A percentile compares a stretch with the other conserved stretches of the same genome.
phyloP scores from a whole-genome alignment of 2,888 invertebrate species.

The Aelia acuminata region DNA sequence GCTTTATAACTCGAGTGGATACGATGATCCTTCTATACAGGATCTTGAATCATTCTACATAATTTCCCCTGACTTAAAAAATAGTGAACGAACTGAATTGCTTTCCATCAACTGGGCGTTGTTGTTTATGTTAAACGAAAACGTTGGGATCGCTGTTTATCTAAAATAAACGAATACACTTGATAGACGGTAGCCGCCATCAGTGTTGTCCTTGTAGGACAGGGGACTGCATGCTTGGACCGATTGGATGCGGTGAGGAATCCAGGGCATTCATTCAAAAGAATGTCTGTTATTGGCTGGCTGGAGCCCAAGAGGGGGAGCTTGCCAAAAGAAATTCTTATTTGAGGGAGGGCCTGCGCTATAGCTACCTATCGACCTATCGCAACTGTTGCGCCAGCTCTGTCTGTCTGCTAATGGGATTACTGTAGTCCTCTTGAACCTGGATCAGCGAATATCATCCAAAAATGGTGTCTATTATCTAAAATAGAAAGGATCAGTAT shows the following conservation, averaged over 20 bases:
- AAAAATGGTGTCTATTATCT: too few species aligned
- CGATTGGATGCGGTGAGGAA: conserved; percentile 19
- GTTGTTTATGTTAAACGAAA: background rate
- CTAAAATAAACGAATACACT: background rate
- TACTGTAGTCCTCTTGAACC: conserved; percentile 8
- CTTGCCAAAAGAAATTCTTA: conserved; percentile 33
- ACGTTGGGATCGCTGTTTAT: background rate
- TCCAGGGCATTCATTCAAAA: conserved; percentile 10
- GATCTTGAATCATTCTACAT: background rate
- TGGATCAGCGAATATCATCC: background rate
- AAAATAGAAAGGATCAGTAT: background rate
- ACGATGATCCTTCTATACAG: background rate
- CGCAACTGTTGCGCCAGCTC: conserved; percentile 42
- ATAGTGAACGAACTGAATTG: background rate
- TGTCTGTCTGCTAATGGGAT: conserved; percentile 18
- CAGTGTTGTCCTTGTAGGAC: background rate
- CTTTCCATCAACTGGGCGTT: background rate
- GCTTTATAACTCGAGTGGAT: background rate
- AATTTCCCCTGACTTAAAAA: too few species aligned
- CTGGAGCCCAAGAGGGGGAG: background rate
- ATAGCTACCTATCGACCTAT: conserved; percentile 30
- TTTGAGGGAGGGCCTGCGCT: conserved; percentile 15
- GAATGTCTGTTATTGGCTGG: conserved; percentile 37
- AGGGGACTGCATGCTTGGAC: background rate
- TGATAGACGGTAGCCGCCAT: background rate